phyloP scores from a whole-genome alignment of 2,888 invertebrate species.

The Morpho helenor region DNA sequence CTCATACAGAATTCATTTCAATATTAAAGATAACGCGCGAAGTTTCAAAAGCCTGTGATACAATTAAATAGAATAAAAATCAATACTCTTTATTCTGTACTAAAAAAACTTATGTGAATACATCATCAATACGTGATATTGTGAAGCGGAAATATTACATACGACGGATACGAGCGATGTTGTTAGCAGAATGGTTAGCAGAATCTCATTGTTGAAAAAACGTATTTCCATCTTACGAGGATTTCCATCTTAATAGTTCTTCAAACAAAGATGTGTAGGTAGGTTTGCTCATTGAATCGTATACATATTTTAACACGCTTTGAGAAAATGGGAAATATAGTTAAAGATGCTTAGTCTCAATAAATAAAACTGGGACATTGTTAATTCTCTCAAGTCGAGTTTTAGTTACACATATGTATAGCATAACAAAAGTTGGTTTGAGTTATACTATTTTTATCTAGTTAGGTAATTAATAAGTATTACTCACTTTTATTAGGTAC shows the following conservation, averaged over 20 bases:
- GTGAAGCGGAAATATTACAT: no score
- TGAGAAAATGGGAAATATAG: no score
- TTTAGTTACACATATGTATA: no score
- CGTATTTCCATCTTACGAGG: background rate
- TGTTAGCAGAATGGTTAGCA: slow-evolving; percentile 2
- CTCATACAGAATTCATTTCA: no score
- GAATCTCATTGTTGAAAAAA: slow-evolving; percentile 1
- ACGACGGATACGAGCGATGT: background rate
- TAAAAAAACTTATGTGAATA: background rate
- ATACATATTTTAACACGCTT: background rate
- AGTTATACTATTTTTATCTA: no score
- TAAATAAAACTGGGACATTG: no score
- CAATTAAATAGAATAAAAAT: slow-evolving; percentile 6
- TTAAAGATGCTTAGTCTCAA: no score
- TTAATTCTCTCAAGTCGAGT: no score
- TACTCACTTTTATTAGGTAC: no score
- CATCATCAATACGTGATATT: no score
- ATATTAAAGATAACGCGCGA: background rate
- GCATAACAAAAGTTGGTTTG: no score
- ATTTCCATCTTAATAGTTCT: background rate
- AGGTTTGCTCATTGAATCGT: slow-evolving; percentile 2
- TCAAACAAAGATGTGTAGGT: slow-evolving; percentile 3
- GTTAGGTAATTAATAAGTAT: no score
- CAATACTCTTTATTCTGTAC: slow-evolving; percentile 2
- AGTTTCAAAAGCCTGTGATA: slow-evolving; percentile 3